A percentile compares a stretch with the other conserved stretches of the same genome.
Conservation (phyloP, 2,797 vertebrate genomes). For the Poeciliopsis infans region DNA sequence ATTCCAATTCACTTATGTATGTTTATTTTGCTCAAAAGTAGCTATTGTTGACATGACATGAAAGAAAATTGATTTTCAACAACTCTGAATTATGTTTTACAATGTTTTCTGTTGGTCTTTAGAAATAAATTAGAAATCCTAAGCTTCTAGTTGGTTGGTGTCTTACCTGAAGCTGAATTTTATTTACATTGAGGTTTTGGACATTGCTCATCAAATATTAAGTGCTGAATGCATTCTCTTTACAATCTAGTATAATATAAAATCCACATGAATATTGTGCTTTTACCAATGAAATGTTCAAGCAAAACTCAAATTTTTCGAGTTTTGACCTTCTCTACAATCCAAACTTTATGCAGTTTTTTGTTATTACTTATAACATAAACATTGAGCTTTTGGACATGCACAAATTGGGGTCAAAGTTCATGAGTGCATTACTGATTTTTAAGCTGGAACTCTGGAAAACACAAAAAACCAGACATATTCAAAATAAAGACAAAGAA, state of each 20-base stretch:
- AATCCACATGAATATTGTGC: background rate
- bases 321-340: background rate
- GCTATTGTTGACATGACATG: background rate
- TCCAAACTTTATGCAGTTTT: background rate
- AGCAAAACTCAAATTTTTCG: background rate
- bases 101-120: background rate
- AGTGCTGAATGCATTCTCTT: background rate
- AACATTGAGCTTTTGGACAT: background rate
- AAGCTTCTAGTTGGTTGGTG: background rate
- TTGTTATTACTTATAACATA: background rate
- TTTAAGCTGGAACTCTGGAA: background rate
- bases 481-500: background rate
- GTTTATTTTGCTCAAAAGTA: background rate
- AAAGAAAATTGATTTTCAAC: constrained; percentile 2
- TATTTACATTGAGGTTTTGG: background rate
- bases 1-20: background rate
- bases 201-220: background rate
- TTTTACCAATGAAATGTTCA: background rate
- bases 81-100: background rate
- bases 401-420: background rate
- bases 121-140: background rate
- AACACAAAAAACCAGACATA: constrained; percentile 37
- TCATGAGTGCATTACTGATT: background rate
- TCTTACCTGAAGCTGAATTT: background rate
- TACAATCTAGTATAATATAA: background rate